Evolutionary conservation across 2,888 invertebrate genomes (phyloP), one percentile per base, ranked within the genome.

Genomic region (Himalopsyche kuldschensis): DNA sequence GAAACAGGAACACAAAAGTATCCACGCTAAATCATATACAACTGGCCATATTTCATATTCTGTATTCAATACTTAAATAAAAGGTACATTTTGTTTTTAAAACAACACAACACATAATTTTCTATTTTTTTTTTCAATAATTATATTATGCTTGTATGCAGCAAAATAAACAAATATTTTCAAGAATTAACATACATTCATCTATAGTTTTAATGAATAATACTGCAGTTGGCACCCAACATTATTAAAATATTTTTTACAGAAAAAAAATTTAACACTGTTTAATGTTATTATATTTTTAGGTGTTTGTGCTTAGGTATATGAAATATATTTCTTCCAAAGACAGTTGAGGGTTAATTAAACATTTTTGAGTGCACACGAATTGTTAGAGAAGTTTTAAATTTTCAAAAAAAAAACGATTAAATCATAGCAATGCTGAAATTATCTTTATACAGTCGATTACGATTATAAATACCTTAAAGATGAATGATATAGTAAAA

Each of bases 171-270:
- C 78, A 78, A 79, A 55, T 55, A 55, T 63, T 55, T 63, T 79
- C 31, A 31, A 75, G 75, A 76, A 46, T 47, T 81, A 55, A 81
- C 76, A 77, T 78, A 81, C 76, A 75, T 76, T 30, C 31, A 79
- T 55, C 69, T 78, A 78, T 78, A 83, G 76, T 82, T 47, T 82
- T 78, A 77, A 80, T 78, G 78, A 82, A 85, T 86, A 86, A 86
- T 86, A 86, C 86, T 86, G 84, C 69, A 48, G 84, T 86, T 86
- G 86, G 86, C 86, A 86, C 86, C 83, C 86, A 86, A 84, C 86
- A 85, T 83, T 82, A 31, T 84, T 85, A 80, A 85, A 84, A 82
- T 81, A 85, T 85, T 83, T 63, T 81, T 78, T 46, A 27, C 75
- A 47, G 35, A 78, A 81, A 78, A 41, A 83, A 80, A 63, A 47